phyloP scores from a whole-genome alignment of 2,888 invertebrate genomes.

The Lasioglossum morio region DNA sequence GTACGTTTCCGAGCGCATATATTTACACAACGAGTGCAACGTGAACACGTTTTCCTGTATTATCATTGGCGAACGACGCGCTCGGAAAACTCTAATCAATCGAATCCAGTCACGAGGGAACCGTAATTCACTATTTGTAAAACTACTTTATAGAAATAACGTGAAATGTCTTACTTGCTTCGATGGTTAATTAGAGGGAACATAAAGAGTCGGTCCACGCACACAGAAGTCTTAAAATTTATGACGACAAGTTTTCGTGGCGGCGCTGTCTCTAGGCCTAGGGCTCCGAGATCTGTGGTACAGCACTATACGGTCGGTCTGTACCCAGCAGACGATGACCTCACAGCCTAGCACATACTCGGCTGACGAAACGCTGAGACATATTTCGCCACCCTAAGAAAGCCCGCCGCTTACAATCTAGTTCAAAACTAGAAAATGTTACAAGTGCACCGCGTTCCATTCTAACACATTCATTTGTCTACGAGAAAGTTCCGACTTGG shows the following conservation, averaged over 20 bases:
- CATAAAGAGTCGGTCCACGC: background rate
- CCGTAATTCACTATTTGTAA: background rate
- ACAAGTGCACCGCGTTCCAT: background rate
- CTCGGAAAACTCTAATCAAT: background rate
- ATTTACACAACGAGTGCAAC: background rate
- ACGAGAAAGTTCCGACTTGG: background rate
- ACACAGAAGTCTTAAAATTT: background rate
- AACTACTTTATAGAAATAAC: slow-evolving; percentile 4
- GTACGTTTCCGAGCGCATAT: background rate
- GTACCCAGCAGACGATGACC: slow-evolving; percentile 56
- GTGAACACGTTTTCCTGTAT: background rate
- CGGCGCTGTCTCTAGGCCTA: background rate
- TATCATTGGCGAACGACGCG: background rate
- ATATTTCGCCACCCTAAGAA: slow-evolving; percentile 57
- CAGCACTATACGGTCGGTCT: slow-evolving; percentile 31
- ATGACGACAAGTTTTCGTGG: background rate
- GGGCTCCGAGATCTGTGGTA: slow-evolving; percentile 29
- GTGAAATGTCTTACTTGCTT: slow-evolving; percentile 14
- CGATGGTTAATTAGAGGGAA: background rate
- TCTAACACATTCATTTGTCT: background rate
- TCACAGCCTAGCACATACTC: slow-evolving; percentile 37
- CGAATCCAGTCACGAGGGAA: background rate
- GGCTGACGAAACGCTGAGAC: slow-evolving; percentile 65
- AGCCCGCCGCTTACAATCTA: slow-evolving; percentile 20
- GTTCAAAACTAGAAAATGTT: slow-evolving; percentile 31